A percentile compares a stretch with the other conserved stretches of the same genome.
These are phyloP conservation scores for Epizoanthus illoricatus DNA, from an alignment of 92 coral and sea anemone species.

Conservation along the genomic window DNA sequence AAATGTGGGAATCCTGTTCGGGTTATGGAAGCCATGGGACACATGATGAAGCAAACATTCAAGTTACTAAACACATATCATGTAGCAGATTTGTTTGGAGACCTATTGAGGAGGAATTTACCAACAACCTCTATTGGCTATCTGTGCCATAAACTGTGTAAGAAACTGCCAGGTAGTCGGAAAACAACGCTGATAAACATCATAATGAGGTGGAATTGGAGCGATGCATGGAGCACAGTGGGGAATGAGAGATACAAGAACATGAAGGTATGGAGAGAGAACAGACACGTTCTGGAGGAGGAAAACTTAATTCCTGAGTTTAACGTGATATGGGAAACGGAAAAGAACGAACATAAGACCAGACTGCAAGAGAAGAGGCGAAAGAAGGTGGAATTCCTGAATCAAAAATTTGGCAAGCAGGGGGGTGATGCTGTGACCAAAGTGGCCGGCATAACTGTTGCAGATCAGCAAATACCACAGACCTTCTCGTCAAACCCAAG, in stretches of 20 bases:
- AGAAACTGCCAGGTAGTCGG: conserved; percentile 6
- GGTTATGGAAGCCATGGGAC: no score
- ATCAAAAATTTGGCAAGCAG: not conserved
- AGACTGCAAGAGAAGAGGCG: not conserved
- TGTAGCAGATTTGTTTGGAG: conserved; percentile 13
- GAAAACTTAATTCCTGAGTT: not conserved
- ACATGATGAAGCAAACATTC: no score
- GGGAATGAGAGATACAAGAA: conserved; percentile 18
- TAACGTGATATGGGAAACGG: not conserved
- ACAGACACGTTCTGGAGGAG: not conserved
- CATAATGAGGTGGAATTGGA: conserved; percentile 30
- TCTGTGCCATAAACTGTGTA: not conserved
- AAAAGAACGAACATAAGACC: not conserved
- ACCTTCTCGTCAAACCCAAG: conserved; percentile 17
- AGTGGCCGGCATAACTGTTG: not conserved
- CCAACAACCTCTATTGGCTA: not conserved
- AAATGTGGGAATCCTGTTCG: no score
- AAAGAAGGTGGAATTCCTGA: conserved; percentile 6
- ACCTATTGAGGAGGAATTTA: not conserved
- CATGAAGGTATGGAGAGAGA: conserved; percentile 8
- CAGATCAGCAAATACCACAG: not conserved
- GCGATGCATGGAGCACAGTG: conserved; percentile 8
- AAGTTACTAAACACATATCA: conserved; percentile 14
- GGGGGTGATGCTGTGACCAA: not conserved
- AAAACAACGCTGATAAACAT: conserved; percentile 11